Evolutionary conservation across 2,888 invertebrate species (phyloP).

Genomic region (Drosophila melanosoma): DNA sequence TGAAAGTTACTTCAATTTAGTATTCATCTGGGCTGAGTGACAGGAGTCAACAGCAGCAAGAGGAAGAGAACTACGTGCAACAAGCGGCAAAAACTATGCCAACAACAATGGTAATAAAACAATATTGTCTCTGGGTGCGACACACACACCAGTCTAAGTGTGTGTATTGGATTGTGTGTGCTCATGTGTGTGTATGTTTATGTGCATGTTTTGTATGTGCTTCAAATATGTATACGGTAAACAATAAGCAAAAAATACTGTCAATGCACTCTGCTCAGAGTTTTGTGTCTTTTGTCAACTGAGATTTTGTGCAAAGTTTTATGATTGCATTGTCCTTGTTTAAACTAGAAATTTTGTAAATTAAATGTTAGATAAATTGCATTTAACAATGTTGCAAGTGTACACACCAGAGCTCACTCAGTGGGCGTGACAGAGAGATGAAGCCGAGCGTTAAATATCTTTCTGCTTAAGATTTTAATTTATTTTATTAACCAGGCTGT

Average conservation of each 20-base stretch:
- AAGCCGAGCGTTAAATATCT: constrained; percentile 19
- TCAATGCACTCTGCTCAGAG: constrained; percentile 6
- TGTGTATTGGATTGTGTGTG: not conserved
- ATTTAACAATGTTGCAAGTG: constrained; percentile 21
- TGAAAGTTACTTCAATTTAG: constrained; percentile 2
- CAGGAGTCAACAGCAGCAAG: constrained; percentile 9
- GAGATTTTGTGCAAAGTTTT: constrained; percentile 29
- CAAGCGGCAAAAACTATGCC: constrained; percentile 26
- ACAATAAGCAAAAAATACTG: constrained; percentile 24
- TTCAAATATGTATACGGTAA: constrained; percentile 27
- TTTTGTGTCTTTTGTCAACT: constrained; percentile 18
- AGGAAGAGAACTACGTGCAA: constrained; percentile 14
- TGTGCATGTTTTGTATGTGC: not conserved
- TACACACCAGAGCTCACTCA: not conserved
- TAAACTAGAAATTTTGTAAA: constrained; percentile 39
- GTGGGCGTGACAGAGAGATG: not conserved
- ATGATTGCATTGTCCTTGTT: constrained; percentile 20
- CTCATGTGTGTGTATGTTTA: not conserved
- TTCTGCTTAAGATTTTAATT: constrained; percentile 49
- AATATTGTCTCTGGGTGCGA: constrained; percentile 22
- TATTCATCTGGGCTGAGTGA: not conserved
- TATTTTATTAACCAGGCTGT: constrained; percentile 58
- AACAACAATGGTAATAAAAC: constrained; percentile 31
- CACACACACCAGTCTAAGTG: constrained; percentile 1
- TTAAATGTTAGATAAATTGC: constrained; percentile 59